Evolutionary conservation across 2,797 vertebrate genomes (phyloP).

Genomic region (Toxotes lorentzi): DNA sequence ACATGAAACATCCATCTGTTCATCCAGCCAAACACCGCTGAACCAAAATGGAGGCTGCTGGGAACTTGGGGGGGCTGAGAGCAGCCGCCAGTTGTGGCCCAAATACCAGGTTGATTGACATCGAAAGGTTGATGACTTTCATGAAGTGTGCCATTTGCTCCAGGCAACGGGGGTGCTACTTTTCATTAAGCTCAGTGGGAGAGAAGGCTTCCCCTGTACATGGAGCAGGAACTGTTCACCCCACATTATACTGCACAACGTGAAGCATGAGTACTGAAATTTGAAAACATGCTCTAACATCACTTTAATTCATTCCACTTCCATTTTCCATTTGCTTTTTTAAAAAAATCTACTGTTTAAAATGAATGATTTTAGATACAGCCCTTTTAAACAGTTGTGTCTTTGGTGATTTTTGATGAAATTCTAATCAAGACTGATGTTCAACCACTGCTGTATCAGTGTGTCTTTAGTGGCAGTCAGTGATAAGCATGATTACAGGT

Average conservation of each 20-base stretch:
- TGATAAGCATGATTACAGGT: no score
- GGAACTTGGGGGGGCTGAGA: constrained; percentile 30
- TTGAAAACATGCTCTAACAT: background rate
- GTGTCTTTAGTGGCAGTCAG: no score
- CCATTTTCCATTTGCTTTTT: background rate
- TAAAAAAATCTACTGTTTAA: background rate
- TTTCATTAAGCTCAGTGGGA: constrained; percentile 62
- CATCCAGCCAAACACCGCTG: constrained; percentile 22
- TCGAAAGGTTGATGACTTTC: constrained; percentile 72
- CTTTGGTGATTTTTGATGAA: background rate
- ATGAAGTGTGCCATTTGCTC: constrained; percentile 63
- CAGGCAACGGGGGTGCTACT: constrained; percentile 53
- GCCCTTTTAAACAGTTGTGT: background rate
- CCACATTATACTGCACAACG: background rate
- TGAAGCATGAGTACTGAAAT: background rate
- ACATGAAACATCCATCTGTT: constrained; percentile 44
- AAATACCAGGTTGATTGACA: constrained; percentile 75
- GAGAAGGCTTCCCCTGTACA: constrained; percentile 16
- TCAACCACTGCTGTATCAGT: background rate
- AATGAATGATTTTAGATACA: background rate
- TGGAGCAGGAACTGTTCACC: background rate
- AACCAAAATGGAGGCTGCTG: constrained; percentile 57
- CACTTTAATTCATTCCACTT: background rate
- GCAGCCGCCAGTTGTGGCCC: constrained; percentile 63
- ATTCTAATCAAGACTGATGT: no score